Base-by-base conservation (phyloP, 1,140 invertebrate species). In the Samia ricini region DNA sequence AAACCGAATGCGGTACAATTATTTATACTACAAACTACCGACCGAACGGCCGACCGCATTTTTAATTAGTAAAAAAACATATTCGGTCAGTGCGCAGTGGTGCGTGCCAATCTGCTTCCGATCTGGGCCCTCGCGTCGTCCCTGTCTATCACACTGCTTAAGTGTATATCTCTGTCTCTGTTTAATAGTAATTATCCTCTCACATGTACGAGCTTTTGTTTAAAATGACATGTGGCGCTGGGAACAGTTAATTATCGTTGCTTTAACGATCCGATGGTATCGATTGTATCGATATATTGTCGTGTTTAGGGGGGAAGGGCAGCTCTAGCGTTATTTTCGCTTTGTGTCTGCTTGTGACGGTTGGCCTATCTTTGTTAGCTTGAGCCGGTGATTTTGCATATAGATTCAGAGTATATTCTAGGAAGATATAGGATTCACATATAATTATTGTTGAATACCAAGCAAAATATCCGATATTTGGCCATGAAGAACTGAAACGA, bases 61-160 rank as follows among this genome's bases (percentile, higher is more conserved):
- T 86, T 88, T 85, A 85, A 88, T 85, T 88, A 84, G 74, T 57
- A 57, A 81, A 85, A 76, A 88, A 84, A 85, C 71, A 78, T 42
- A 86, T 87, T 87, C 77, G 81, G 78, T 72, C 79, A 79, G 73
- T 66, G 63, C 33, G 78, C 85, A 78, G 76, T 88, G 77, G 82
- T 66, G 80, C 83, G 77, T 79, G 51, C 68, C 82, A 85, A 88
- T 88, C 85, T 64, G 74, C 72, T 88, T 88, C 85, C 85, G 76
- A 88, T 85, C 84, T 79, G 65, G 36, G 60, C 29, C 26, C 57
- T 48, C 42, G 56, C 49, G 57, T 61, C 50, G 29, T 79, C 74
- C 60, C 72, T 50, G 49, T 83, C 71, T 12, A 42, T 59, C 74
- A 50, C 19, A 15, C 12, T 3, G 0, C 8, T 55, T 56, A 12